These are phyloP conservation scores for Nomada fabriciana DNA, from an alignment of 2,888 invertebrate genomes.

Conservation along the genomic window DNA sequence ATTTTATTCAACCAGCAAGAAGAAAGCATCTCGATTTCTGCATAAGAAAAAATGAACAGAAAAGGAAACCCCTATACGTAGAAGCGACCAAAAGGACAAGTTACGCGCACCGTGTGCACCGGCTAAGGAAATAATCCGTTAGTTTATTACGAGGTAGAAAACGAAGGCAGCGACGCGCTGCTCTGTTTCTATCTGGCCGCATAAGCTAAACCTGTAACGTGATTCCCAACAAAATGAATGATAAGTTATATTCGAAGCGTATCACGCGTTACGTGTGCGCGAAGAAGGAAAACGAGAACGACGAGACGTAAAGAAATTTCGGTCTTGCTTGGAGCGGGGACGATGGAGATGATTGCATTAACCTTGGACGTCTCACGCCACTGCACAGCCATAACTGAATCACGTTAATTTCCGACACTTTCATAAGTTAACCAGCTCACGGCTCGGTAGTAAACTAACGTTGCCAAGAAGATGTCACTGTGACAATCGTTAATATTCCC, in stretches of 20 bases:
- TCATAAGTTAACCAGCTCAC: constrained; percentile 59
- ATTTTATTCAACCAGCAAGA: constrained; percentile 6
- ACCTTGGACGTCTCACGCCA: constrained; percentile 75
- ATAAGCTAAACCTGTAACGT: constrained; percentile 53
- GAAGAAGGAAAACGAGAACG: constrained; percentile 5
- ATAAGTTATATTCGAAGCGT: constrained; percentile 51
- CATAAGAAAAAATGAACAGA: background rate
- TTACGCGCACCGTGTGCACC: constrained; percentile 7
- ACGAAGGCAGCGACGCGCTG: constrained; percentile 24
- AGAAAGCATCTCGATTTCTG: constrained; percentile 38
- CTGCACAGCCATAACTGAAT: constrained; percentile 70
- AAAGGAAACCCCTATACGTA: background rate
- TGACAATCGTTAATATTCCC: constrained; percentile 33
- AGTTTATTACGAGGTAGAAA: constrained; percentile 56
- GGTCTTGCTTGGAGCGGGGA: constrained; percentile 69
- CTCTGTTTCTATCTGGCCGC: constrained; percentile 45
- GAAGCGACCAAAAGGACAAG: background rate
- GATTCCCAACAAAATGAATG: constrained; percentile 49
- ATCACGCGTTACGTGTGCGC: constrained; percentile 49
- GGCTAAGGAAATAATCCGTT: constrained; percentile 60
- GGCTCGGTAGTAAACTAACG: constrained; percentile 68
- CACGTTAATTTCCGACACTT: constrained; percentile 67
- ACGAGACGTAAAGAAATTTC: constrained; percentile 61
- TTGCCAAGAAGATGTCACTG: constrained; percentile 54
- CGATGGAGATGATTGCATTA: constrained; percentile 77